Evolutionary conservation across 1,140 invertebrate species (phyloP).

Genomic region (Lasaia peninsularis): DNA sequence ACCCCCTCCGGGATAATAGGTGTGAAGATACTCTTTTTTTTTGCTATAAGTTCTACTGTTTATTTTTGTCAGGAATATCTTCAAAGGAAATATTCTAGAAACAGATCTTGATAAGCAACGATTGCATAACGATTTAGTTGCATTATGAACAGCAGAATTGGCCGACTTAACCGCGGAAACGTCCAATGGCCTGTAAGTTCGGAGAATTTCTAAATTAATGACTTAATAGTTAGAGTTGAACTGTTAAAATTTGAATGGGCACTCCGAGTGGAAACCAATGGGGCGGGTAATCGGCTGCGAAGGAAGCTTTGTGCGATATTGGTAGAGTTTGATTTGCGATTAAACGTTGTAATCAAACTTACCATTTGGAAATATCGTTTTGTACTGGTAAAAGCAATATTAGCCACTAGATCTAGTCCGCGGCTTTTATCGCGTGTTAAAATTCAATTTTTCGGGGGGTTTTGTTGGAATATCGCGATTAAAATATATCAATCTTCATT

Average conservation of each 20-base stretch:
- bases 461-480: too few species aligned
- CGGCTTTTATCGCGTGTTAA: too few species aligned
- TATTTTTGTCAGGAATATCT: too few species aligned
- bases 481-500: too few species aligned
- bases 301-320: conserved; percentile 25
- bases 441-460: too few species aligned
- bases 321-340: conserved; percentile 19
- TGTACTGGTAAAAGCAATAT: not conserved
- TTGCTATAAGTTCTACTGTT: too few species aligned
- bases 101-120: too few species aligned
- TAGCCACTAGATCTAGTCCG: too few species aligned
- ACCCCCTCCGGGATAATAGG: too few species aligned
- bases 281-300: conserved; percentile 40
- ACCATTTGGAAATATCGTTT: not conserved
- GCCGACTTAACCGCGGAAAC: conserved; percentile 28
- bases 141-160: not conserved
- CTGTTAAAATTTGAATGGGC: conserved; percentile 46
- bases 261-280: conserved; percentile 50
- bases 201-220: conserved; percentile 52
- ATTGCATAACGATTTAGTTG: not conserved
- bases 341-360: conserved; percentile 20
- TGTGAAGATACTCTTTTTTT: too few species aligned
- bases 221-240: conserved; percentile 57
- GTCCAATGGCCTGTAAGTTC: conserved; percentile 42
- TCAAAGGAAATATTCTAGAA: too few species aligned